These are phyloP conservation scores for Tricholaema leucomelas DNA, from an alignment of 2,113 vertebrate species.

Conservation along the genomic window DNA sequence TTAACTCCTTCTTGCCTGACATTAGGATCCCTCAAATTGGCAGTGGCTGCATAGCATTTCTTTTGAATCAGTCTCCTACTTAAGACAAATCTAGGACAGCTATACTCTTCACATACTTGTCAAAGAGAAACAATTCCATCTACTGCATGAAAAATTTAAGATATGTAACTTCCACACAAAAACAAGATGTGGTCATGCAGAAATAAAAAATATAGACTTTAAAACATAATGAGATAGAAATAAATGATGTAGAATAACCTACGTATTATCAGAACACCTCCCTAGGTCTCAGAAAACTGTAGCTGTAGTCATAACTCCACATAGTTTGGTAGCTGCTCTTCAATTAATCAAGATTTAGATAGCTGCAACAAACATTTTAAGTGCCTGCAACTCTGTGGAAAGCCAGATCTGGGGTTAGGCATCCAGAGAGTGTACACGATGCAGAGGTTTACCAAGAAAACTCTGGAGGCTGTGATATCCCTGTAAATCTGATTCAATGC, in stretches of 20 bases:
- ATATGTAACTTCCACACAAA: background rate
- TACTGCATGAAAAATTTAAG: background rate
- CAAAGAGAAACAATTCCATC: background rate
- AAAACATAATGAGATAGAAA: background rate
- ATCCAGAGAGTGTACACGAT: background rate
- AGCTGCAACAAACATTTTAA: background rate
- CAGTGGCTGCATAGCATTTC: background rate
- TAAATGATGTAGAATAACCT: background rate
- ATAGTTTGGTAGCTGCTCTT: background rate
- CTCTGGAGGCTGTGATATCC: background rate
- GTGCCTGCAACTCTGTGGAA: background rate
- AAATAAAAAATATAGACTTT: background rate
- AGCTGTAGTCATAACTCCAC: background rate
- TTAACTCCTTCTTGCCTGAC: slow-evolving; percentile 60
- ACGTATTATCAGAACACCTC: background rate
- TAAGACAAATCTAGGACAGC: background rate
- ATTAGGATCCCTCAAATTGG: background rate
- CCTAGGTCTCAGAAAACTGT: background rate
- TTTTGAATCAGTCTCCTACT: background rate
- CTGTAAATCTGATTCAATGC: background rate
- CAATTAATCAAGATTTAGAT: background rate
- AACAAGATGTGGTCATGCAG: background rate
- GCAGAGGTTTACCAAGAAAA: background rate
- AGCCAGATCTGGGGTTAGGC: background rate
- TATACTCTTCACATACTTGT: background rate